Base-by-base conservation (phyloP, 1,140 invertebrate species). In the Sipha flava region DNA sequence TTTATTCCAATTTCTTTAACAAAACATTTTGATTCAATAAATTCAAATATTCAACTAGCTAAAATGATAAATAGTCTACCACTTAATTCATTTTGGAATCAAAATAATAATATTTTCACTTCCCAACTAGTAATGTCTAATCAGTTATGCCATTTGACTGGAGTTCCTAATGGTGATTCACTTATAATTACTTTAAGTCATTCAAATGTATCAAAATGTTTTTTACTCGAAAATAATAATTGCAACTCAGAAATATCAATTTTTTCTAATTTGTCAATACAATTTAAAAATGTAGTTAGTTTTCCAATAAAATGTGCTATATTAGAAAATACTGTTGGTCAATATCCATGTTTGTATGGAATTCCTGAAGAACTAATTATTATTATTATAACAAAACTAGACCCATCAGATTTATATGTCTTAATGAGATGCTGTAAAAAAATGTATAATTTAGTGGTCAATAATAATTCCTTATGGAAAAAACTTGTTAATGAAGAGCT, bases 1-100 rank as follows among this genome's bases (percentile, higher is more conserved):
- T 77, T 59, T 77, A 54, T 77, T 77, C 73, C 73, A 59, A 54
- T 4, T 77, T 40, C 73, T 77, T 57, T 77, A 29, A 23, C 31
- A 10, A 21, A 77, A 21, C 16, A 26, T 43, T 77, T 77, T 26
- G 6, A 59, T 2, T 26, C 73, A 59, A 43, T 57, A 16, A 12
- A 77, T 77, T 59, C 52, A 77, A 77, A 77, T 59, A 59, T 59
- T 40, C 6, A 77, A 59, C 12, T 77, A 0, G 73, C 47, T 18
- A 77, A 43, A 77, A 57, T 29, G 52, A n/a, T 77, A 18, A 43
- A 57, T 7, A 43, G 10, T 10, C 12, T 9, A 18, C 29, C 49
- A 18, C 7, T 77, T 14, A 59, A 57, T 77, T 59, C 52, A 77
- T 77, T 40, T 77, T 77, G 73, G 73, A 0, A 57, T 18, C 12